Evolutionary conservation across 2,797 vertebrate species (phyloP).

Genomic region (Mionectes olivaceus): DNA sequence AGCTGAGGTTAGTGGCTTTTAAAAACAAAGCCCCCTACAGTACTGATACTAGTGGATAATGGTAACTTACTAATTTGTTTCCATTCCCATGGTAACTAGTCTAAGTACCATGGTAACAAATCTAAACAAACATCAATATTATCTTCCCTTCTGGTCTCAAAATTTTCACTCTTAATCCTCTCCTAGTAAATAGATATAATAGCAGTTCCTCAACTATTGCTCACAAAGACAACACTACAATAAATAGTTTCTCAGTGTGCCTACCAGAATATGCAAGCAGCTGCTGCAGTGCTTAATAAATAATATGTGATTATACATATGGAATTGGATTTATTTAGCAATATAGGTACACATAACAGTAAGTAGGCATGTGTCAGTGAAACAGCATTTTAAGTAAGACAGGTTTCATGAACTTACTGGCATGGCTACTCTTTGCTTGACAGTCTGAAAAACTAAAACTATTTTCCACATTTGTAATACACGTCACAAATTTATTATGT

Average conservation of each 20-base stretch:
- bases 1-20: not conserved
- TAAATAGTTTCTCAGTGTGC: not conserved
- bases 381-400: conserved; percentile 7
- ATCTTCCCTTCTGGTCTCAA: not conserved
- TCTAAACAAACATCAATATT: conserved; percentile 47
- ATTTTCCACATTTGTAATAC: not conserved
- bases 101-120: conserved; percentile 39
- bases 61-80: conserved; percentile 27
- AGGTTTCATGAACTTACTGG: conserved; percentile 28
- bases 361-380: not conserved
- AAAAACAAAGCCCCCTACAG: not conserved
- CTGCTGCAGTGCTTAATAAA: not conserved
- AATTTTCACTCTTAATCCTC: not conserved
- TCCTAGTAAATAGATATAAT: not conserved
- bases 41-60: not conserved
- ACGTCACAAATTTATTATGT: conserved; percentile 27
- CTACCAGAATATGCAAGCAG: not conserved
- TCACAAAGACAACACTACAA: not conserved
- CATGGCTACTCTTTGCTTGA: not conserved
- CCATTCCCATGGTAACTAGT: conserved; percentile 38
- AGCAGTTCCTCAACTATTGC: not conserved
- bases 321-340: conserved; percentile 19
- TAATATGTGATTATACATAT: not conserved
- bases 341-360: not conserved
- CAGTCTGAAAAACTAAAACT: conserved; percentile 20